Base-by-base conservation (phyloP, 2,797 vertebrate genomes). In the Miichthys miiuy region DNA sequence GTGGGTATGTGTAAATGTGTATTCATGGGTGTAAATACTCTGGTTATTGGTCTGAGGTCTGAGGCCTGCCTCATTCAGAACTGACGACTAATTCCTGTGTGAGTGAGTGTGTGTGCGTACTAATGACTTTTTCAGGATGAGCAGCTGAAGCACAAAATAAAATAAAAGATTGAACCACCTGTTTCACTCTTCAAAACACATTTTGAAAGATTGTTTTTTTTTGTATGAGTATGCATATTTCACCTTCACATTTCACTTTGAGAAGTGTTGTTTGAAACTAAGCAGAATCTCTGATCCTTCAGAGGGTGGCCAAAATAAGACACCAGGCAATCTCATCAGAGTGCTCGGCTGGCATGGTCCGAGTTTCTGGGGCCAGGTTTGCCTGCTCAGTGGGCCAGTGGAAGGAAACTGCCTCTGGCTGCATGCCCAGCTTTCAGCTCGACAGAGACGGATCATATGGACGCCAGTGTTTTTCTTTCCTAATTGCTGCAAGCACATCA, bases 361-460 rank as follows among this genome's bases (percentile, higher is more conserved):
- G 51, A 68, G 78, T 68, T 77, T 82, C 69, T 76, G 68, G 66
- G 80, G 77, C 87, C 83, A 79, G 75, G 85, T 83, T 75, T 86
- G 85, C 79, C 75, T 77, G 83, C 83, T 88, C 82, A 76, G 50
- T 71, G 80, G 88, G 80, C 86, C 81, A 55, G 66, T 82, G 79
- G 83, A 91, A 77, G 85, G 77, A 92, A 89, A 82, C 81, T 70
- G 89, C 87, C 72, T 68, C 82, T 91, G 90, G 91, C 89, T 62
- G 61, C 48, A 78, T 75, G 90, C 91, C 90, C 87, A 69, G 88
- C 87, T 80, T 87, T 81, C 82, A 80, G 86, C 83, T 77, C 82
- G 79, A 89, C 91, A 90, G 80, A 94, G 91, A 94, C 67, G 41
- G 88, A 94, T 93, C 92, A 79, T 90, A 89, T 91, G 80, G 88